Base-by-base conservation (phyloP, 2,888 invertebrate species). In the Chalcosyrphus nemorum region DNA sequence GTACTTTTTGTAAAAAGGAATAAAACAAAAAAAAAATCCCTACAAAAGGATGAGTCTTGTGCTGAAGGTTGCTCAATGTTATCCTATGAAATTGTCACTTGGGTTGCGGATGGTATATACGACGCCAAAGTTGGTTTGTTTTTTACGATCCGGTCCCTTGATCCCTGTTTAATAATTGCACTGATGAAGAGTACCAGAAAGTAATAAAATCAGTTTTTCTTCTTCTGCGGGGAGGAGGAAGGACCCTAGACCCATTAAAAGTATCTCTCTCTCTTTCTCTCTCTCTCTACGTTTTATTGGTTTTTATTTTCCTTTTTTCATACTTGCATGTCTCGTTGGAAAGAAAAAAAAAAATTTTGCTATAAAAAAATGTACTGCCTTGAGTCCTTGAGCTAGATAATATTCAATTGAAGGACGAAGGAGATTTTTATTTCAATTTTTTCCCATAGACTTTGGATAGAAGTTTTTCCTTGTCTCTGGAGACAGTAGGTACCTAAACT, bases 81-180 rank as follows among this genome's bases (percentile, higher is more conserved):
- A 29, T 56, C 45, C 43, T 43, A 24, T 65, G 57, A 71, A 71
- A 65, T 52, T 77, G 72, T 82, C 82, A 82, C 71, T 66, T 54
- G 27, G 19, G 38, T 54, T 70, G 68, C 45, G 57, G 43, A 70
- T 76, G 35, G 24, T 7, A 45, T 5, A 17, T 11, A 27, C 32
- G 41, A 43, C 54, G 47, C 54, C 47, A 68, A 63, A 54, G 66
- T 61, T 72, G 38, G 21, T 54, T 72, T 65, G 29, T 61, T 47
- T 72, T 66, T 82, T 68, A 77, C 54, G 72, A 82, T 19, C n/a
- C n/a, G 59, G 59, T 82, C 82, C 82, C 82, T 82, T 66, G 72
- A 77, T 82, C 82, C 82, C 84, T 43, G 52, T 63, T 78, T 84
- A 84, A 84, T 84, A 78, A 80, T 80, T 80, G 68, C 74, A 84